phyloP scores from a whole-genome alignment of 2,113 vertebrate species.

The Pterophyllum scalare region DNA sequence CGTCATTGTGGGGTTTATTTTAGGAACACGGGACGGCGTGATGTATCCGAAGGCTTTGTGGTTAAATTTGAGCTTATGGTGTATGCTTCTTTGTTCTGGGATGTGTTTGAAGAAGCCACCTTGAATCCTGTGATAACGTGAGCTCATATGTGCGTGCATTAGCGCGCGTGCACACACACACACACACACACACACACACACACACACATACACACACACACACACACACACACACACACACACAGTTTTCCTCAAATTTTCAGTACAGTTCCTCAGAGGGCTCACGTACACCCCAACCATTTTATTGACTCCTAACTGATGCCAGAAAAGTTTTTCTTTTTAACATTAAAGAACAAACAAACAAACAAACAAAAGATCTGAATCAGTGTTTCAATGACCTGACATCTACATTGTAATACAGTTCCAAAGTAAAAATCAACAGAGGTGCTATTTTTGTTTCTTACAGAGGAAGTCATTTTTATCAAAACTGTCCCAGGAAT shows the following conservation, averaged over 20 bases:
- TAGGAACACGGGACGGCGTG: neutral
- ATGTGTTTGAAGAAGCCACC: slow-evolving; percentile 43
- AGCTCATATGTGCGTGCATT: neutral
- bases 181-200: neutral
- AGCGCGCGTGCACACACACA: no score
- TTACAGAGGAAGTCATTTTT: neutral
- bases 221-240: neutral
- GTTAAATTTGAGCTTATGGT: neutral
- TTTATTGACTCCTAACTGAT: neutral
- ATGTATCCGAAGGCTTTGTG: neutral
- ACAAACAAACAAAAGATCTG: neutral
- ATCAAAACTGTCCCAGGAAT: neutral
- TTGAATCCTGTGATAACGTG: slow-evolving; percentile 40
- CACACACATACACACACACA: neutral
- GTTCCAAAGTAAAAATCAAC: neutral
- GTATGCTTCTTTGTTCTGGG: neutral
- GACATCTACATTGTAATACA: neutral
- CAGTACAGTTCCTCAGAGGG: neutral
- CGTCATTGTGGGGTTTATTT: neutral
- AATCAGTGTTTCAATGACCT: neutral
- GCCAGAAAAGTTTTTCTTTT: neutral
- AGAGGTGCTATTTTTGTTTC: neutral
- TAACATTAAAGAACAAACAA: no score
- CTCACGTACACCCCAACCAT: neutral
- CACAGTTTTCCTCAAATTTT: no score